These are phyloP conservation scores for Dipus sagitta DNA, from an alignment of 2,797 vertebrate genomes.

Conservation along the genomic window DNA sequence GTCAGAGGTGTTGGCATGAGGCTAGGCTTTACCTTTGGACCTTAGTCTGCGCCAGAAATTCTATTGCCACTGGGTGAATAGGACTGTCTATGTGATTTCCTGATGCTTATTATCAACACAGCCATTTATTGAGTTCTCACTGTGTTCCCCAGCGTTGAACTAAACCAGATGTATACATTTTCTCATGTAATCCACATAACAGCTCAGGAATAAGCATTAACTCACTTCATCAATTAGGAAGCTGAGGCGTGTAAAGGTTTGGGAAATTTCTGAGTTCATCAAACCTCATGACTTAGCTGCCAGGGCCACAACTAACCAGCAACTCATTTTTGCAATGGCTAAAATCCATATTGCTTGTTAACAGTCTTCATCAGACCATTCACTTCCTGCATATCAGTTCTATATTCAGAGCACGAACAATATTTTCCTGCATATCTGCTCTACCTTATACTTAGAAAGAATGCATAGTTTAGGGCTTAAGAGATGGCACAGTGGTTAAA, in stretches of 20 bases:
- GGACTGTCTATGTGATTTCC: background rate
- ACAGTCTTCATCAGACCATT: background rate
- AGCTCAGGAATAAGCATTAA: background rate
- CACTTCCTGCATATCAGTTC: background rate
- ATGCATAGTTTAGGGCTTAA: no score
- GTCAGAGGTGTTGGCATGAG: background rate
- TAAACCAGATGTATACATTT: background rate
- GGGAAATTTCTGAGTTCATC: background rate
- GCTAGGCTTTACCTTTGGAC: background rate
- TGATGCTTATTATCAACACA: background rate
- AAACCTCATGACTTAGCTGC: background rate
- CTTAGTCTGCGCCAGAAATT: background rate
- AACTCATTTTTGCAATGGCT: background rate
- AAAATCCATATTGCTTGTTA: background rate
- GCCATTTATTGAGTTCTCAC: background rate
- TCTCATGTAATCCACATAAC: constrained; percentile 35
- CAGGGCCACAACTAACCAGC: background rate
- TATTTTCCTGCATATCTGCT: constrained; percentile 23
- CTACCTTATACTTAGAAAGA: background rate
- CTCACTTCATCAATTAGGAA: background rate
- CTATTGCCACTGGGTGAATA: background rate
- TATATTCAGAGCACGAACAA: background rate
- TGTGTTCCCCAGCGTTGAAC: background rate
- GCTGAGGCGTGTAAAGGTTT: background rate
- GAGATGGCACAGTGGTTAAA: no score